phyloP scores from a whole-genome alignment of 2,113 vertebrate species.

The Grantiella picta region DNA sequence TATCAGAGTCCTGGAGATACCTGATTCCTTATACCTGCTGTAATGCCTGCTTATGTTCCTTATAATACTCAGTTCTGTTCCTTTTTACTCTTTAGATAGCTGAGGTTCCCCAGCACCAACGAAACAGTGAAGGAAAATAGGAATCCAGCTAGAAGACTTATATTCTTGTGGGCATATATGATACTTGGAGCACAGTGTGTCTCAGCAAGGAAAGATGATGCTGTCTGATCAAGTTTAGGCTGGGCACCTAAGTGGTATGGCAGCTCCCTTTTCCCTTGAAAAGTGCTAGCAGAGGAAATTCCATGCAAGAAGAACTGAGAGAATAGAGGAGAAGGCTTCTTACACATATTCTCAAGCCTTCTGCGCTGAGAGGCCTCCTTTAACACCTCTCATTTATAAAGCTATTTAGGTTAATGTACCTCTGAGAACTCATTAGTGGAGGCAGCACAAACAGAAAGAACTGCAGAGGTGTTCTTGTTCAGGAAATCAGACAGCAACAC shows the following conservation, averaged over 20 bases:
- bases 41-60: not conserved
- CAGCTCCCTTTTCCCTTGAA: not conserved
- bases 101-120: not conserved
- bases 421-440: conserved; percentile 22
- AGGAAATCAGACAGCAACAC: not conserved
- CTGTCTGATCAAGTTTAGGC: fast-evolving
- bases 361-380: not conserved
- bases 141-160: not conserved
- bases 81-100: not conserved
- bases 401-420: conserved; percentile 16
- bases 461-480: not conserved
- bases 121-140: not conserved
- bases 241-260: not conserved
- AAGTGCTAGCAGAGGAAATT: not conserved
- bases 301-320: not conserved
- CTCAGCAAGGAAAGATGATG: not conserved
- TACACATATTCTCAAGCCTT: not conserved
- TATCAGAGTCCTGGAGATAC: not conserved
- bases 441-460: not conserved
- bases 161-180: not conserved
- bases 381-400: not conserved
- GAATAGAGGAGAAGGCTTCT: not conserved
- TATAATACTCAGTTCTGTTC: not conserved
- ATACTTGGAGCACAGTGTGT: not conserved
- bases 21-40: not conserved